Percentiles rank a stretch among this genome's conserved stretches.
Evolutionary conservation across 2,888 invertebrate species (phyloP).

Genomic region (Nemotelus nigrinus): DNA sequence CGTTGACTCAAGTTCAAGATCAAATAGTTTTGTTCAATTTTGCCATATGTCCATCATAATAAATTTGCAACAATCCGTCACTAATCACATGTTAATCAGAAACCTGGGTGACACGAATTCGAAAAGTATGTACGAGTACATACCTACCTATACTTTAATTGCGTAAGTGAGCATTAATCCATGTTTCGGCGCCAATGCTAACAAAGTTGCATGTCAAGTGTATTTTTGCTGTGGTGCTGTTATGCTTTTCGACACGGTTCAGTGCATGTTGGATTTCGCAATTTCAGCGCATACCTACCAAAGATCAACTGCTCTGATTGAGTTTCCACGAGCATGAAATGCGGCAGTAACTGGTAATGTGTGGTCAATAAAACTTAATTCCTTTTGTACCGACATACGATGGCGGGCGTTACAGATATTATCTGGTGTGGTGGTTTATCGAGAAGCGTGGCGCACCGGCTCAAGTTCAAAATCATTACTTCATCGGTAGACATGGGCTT

Average conservation of each 20-base stretch:
- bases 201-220: slow-evolving; percentile 27
- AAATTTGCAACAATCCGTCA: slow-evolving; percentile 15
- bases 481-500: neutral
- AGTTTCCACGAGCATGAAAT: slow-evolving; percentile 33
- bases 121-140: neutral
- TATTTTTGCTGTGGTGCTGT: neutral
- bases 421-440: slow-evolving; percentile 1
- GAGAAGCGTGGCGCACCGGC: slow-evolving; percentile 4
- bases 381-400: slow-evolving; percentile 8
- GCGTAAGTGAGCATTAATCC: slow-evolving; percentile 10
- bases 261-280: slow-evolving; percentile 19
- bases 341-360: slow-evolving; percentile 1
- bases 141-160: neutral
- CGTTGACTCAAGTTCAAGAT: slow-evolving; percentile 11
- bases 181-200: neutral
- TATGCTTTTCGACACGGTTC: neutral
- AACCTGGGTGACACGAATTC: slow-evolving; percentile 19
- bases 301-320: slow-evolving; percentile 14
- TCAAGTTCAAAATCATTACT: slow-evolving; percentile 43
- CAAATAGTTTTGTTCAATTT: neutral
- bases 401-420: slow-evolving; percentile 23
- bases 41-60: neutral
- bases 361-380: slow-evolving; percentile 22
- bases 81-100: slow-evolving; percentile 31
- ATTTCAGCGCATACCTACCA: slow-evolving; percentile 18